Evolutionary conservation across 2,888 invertebrate genomes (phyloP).

Genomic region (Archips crataeganus): DNA sequence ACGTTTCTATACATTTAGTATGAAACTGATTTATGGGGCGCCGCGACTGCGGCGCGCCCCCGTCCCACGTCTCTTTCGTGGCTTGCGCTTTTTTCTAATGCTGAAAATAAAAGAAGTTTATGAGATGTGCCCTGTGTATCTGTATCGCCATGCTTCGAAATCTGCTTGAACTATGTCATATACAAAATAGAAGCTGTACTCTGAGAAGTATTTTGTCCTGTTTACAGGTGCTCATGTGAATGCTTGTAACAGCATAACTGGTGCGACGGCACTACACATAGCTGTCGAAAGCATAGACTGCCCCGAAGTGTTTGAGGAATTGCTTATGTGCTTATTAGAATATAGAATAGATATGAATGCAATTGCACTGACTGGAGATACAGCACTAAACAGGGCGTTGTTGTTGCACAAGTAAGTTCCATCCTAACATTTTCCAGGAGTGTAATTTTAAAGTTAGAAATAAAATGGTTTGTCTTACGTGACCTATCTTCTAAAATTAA

Average conservation of each 20-base stretch:
- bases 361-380: slow-evolving; percentile 78
- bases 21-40: no score
- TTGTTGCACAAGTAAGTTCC: slow-evolving; percentile 73
- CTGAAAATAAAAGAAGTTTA: no score
- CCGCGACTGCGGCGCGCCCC: no score
- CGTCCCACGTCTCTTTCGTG: no score
- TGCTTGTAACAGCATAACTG: slow-evolving; percentile 80
- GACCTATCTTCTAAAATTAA: background rate
- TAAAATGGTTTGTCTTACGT: no score
- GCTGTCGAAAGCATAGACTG: slow-evolving; percentile 86
- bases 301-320: slow-evolving; percentile 78
- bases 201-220: slow-evolving; percentile 31
- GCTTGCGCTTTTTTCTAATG: no score
- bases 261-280: slow-evolving; percentile 86
- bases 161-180: background rate
- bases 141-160: no score
- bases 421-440: no score
- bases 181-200: background rate
- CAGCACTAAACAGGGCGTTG: slow-evolving; percentile 82
- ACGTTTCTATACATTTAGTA: no score
- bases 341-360: slow-evolving; percentile 78
- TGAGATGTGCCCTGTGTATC: no score
- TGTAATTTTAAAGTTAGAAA: no score
- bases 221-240: slow-evolving; percentile 85
- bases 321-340: slow-evolving; percentile 78